Percentiles rank a stretch among this genome's conserved stretches.
These are phyloP conservation scores for Acrocera orbiculus DNA, from an alignment of 2,888 invertebrate species.

Conservation along the genomic window DNA sequence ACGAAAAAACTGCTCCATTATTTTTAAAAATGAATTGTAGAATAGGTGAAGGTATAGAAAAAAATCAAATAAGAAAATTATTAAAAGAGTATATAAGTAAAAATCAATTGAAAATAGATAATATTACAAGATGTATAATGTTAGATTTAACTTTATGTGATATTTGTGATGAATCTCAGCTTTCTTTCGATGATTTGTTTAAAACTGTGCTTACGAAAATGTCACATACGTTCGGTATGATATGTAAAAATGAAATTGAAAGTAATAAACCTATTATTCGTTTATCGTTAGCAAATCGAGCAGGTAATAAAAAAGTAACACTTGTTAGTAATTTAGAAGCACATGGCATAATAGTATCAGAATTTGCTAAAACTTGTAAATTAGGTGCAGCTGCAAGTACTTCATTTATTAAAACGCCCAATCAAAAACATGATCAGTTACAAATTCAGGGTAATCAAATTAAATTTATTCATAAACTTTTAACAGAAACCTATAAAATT, in stretches of 20 bases:
- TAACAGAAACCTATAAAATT: constrained; percentile 30
- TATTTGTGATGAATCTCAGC: constrained; percentile 18
- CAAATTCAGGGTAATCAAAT: constrained; percentile 87
- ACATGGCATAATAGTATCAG: constrained; percentile 63
- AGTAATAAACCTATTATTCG: constrained; percentile 61
- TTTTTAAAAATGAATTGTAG: constrained; percentile 30
- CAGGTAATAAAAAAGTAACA: constrained; percentile 84
- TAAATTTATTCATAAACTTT: constrained; percentile 25
- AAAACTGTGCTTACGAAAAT: constrained; percentile 46
- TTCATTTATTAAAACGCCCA: constrained; percentile 54
- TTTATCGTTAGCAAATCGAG: constrained; percentile 57
- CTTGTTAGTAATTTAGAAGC: constrained; percentile 74
- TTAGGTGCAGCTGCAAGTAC: constrained; percentile 75
- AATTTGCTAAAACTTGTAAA: constrained; percentile 69
- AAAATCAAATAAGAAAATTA: constrained; percentile 43
- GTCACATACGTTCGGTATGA: constrained; percentile 33
- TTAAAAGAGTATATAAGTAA: constrained; percentile 55
- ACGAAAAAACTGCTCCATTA: constrained; percentile 24
- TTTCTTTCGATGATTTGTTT: constrained; percentile 54
- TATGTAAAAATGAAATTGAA: constrained; percentile 25
- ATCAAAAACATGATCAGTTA: constrained; percentile 56
- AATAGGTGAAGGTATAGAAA: constrained; percentile 43
- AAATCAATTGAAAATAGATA: constrained; percentile 36
- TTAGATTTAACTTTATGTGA: constrained; percentile 22
- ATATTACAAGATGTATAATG: constrained; percentile 19